These are phyloP conservation scores for Gymnothorax reevesii DNA, from an alignment of 2,797 vertebrate genomes.

Conservation along the genomic window DNA sequence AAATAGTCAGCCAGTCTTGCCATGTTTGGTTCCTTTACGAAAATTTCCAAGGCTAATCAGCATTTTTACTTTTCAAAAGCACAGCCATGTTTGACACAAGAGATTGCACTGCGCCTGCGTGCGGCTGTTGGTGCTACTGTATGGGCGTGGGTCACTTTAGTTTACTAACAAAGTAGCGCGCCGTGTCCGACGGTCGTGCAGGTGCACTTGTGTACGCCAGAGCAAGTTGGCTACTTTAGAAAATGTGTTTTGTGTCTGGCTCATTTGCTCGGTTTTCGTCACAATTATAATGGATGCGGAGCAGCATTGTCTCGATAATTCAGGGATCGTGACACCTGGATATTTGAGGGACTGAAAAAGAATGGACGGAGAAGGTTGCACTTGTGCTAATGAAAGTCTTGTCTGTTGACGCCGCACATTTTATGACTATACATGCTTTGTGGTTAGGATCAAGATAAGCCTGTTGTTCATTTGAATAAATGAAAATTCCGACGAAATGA, in stretches of 20 bases:
- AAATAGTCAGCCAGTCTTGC: constrained; percentile 95
- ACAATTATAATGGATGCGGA: not conserved
- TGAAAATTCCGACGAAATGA: not conserved
- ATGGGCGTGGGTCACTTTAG: constrained; percentile 73
- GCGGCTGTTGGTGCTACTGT: constrained; percentile 52
- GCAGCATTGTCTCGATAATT: not conserved
- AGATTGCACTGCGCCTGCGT: constrained; percentile 85
- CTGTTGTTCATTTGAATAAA: not conserved
- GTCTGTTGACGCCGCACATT: not conserved
- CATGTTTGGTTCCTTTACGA: constrained; percentile 81
- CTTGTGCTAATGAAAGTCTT: not conserved
- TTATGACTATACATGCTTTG: not conserved
- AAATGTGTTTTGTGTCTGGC: not conserved
- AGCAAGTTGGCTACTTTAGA: not conserved
- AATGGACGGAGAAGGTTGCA: not conserved
- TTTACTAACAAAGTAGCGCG: constrained; percentile 45
- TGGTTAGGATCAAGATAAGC: not conserved
- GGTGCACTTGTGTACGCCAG: not conserved
- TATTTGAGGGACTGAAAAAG: not conserved
- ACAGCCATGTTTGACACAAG: constrained; percentile 97
- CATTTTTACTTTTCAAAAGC: constrained; percentile 86
- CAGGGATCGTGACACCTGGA: not conserved
- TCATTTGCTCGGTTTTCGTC: not conserved
- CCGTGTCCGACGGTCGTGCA: not conserved
- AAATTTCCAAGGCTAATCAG: constrained; percentile 80